phyloP scores from a whole-genome alignment of 2,888 invertebrate genomes.

The Drosophila koepferae region DNA sequence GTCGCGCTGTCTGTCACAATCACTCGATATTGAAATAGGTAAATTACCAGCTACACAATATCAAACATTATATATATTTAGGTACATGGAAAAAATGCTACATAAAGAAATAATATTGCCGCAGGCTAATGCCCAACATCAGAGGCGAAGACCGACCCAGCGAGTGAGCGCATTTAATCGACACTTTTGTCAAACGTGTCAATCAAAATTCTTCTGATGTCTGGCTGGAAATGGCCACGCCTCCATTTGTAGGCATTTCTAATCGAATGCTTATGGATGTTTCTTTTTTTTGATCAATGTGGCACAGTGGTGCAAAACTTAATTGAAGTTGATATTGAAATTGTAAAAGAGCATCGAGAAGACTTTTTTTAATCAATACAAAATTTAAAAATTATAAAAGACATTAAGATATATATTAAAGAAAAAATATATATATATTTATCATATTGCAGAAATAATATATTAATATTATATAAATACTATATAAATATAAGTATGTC shows the following conservation, averaged over 20 bases:
- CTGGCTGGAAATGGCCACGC: slow-evolving; percentile 40
- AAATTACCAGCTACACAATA: slow-evolving; percentile 56
- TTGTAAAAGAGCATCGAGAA: neutral
- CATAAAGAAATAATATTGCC: slow-evolving; percentile 26
- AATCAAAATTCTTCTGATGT: slow-evolving; percentile 61
- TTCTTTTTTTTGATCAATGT: neutral
- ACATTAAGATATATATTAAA: too few species aligned
- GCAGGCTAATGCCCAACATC: slow-evolving; percentile 50
- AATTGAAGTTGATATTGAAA: neutral
- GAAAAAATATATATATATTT: too few species aligned
- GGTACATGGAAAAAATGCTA: neutral
- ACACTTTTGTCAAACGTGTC: slow-evolving; percentile 76
- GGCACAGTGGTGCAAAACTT: slow-evolving; percentile 33
- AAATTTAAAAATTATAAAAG: neutral
- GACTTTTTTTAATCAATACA: neutral
- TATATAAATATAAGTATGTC: too few species aligned
- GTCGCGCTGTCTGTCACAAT: slow-evolving; percentile 66
- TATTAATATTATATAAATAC: too few species aligned
- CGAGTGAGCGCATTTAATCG: slow-evolving; percentile 61
- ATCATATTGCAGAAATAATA: too few species aligned
- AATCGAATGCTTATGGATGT: slow-evolving; percentile 13
- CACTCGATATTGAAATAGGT: slow-evolving; percentile 64
- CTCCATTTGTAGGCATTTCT: slow-evolving; percentile 8
- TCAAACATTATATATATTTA: neutral
- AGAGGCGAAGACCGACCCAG: slow-evolving; percentile 45